Evolutionary conservation across 1,140 invertebrate species (phyloP), one percentile per base, ranked within the genome.

Genomic region (Trichonephila clavipes): DNA sequence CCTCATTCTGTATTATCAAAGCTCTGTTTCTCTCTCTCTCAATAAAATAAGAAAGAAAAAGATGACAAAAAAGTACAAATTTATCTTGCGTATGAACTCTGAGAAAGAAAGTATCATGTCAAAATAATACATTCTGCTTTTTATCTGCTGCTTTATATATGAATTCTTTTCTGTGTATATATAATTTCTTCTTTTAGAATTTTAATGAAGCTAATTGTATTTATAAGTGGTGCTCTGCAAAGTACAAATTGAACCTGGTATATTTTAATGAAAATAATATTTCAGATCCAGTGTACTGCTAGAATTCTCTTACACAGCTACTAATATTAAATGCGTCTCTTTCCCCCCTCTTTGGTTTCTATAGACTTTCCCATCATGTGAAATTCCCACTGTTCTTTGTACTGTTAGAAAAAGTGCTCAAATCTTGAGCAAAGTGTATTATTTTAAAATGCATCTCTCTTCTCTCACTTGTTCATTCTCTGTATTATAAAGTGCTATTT

Each of bases 401-500:
- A 77, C 72, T 77, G 4, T 16, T 77, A 34, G 28, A 18, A 19
- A 77, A 40, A 64, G 21, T 77, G 72, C 72, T 77, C 72, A 77
- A 77, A 40, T 77, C 72, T 51, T 77, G 72, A 40, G 72, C 72
- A 77, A 77, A 77, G 72, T 77, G 72, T 77, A 77, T 77, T 77
- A 77, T 77, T 77, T 77, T 77, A 77, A 51, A 90, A 44, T 77
- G 69, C 51, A 61, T 77, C 69, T 81, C 58, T 81, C 69, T 72
- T 77, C 44, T 61, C 51, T 87, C 72, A 77, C 85, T 62, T 88
- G 59, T 83, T 86, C 82, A 86, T 92, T 86, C 51, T 83, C 21
- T 66, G 44, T 86, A 92, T 86, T 44, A 24, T 87, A 64, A 93
- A 93, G 92, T 93, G 92, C 92, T 93, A 88, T 92, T 88, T 44